Evolutionary conservation across 2,888 invertebrate genomes (phyloP), one percentile per base, ranked within the genome.

Genomic region (Lapara coniferarum): DNA sequence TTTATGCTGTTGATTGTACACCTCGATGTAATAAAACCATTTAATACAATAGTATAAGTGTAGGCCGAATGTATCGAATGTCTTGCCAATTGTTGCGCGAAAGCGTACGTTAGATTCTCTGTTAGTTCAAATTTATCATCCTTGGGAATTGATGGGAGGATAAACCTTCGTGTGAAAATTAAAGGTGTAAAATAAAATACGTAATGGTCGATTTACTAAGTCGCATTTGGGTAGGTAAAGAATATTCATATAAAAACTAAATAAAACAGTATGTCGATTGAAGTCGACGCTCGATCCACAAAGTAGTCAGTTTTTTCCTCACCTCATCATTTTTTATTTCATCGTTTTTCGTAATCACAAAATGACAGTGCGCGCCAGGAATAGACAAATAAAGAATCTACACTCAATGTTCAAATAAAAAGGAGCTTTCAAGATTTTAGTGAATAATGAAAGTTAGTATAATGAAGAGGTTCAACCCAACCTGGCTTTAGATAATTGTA

Each of bases 331-430:
- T 66, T 66, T 53, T 52, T 53, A 53, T 52, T 53, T 37, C 14
- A n/a, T 30, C 63, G 49, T 46, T 63, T 63, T 63, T 49, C 63
- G 49, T 19, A 46, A 63, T 37, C 66, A 67, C 8, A 74, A 70
- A 71, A 83, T 71, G 90, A 90, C 91, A 89, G 91, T 91, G 92
- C 90, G 89, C 92, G 92, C 90, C 92, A 88, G 86, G 91, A 86
- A 85, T 87, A 90, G 92, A 90, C 89, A 92, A 92, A 92, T 92
- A 91, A 88, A 83, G 89, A 90, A 90, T 89, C 91, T 89, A 92
- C 92, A 93, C 92, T 90, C 91, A 92, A 93, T 93, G 93, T 93
- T 93, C 93, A 93, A 93, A 93, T 93, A 88, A 91, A 91, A 92
- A 93, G 89, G 93, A 93, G 93, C 93, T 93, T 87, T 92, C 92